Evolutionary conservation across 2,113 vertebrate genomes (phyloP).

Genomic region (Gallinago undulata): DNA sequence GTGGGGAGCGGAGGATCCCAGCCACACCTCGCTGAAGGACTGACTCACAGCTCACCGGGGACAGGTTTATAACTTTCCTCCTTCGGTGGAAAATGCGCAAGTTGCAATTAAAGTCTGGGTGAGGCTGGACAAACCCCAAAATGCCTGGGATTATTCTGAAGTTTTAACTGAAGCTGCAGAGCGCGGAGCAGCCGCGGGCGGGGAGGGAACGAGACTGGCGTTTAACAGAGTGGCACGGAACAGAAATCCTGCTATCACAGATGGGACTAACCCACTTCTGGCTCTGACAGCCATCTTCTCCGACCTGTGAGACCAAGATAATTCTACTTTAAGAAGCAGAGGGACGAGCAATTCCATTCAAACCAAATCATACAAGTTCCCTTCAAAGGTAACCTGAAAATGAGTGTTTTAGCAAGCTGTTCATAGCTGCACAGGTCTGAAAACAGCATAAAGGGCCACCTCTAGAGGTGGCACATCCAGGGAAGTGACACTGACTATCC

Average conservation of each 20-base stretch:
- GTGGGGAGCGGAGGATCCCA: neutral
- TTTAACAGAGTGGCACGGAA: neutral
- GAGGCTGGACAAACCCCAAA: slow-evolving; percentile 41
- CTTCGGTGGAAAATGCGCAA: neutral
- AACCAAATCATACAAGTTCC: neutral
- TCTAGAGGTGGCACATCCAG: rapidly evolving
- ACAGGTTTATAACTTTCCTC: neutral
- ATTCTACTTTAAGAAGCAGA: neutral
- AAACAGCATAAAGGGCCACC: neutral
- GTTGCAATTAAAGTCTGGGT: slow-evolving; percentile 42
- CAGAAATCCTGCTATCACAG: neutral
- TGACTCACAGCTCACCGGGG: neutral
- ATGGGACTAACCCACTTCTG: neutral
- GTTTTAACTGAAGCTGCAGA: neutral
- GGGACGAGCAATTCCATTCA: neutral
- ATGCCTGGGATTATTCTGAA: neutral
- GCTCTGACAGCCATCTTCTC: neutral
- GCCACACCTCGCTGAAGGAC: neutral
- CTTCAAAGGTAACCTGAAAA: neutral
- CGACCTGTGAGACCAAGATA: neutral
- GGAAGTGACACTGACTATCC: rapidly evolving
- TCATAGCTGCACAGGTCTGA: neutral
- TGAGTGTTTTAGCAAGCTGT: neutral
- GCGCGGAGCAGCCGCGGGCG: neutral
- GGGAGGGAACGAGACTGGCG: neutral